Evolutionary conservation across 2,888 invertebrate genomes (phyloP), one percentile per base, ranked within the genome.

Genomic region (Chrysolina oricalcia): DNA sequence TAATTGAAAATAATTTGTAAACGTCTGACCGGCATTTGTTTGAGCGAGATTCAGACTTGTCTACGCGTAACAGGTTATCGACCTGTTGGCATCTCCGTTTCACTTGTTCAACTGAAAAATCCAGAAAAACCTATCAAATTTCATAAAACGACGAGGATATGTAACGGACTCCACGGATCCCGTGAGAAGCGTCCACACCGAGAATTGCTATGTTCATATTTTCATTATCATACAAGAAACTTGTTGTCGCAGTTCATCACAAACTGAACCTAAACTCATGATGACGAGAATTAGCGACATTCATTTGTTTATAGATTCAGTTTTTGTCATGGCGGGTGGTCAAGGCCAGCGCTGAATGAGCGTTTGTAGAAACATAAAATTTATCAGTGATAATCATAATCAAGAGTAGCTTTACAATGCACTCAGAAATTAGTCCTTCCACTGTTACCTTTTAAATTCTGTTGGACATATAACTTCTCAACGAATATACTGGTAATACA

Each of bases 181-280:
- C 53, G 68, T 68, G 68, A 68, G 68, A 68, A 64, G 40, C 40
- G 50, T 68, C 68, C 17, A 68, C 35, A 68, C 35, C 40, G 40
- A 68, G 13, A 40, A 68, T 19, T 68, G 68, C 66, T 48, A 23
- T 17, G 43, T 67, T 48, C 43, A 67, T 48, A 27, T 50, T 53
- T 68, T 41, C 53, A 68, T 68, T 53, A 56, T 53, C 68, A 56
- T 53, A 50, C 27, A n/a, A 53, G 35, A 56, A 53, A 68, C 68
- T 19, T 53, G 68, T 48, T 53, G 68, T 48, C 40, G 53, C 19
- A 40, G 40, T 68, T 53, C 48, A 50, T 67, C 48, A 50, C 65
- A 65, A 53, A 40, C 43, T 19, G 19, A 9, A 15, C 13, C 2
- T n/a, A 21, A 21, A 65, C 19, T 35, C 50, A 68, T 68, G 21